Evolutionary conservation across 2,888 invertebrate genomes (phyloP).

Genomic region (Andricus quercusramuli): DNA sequence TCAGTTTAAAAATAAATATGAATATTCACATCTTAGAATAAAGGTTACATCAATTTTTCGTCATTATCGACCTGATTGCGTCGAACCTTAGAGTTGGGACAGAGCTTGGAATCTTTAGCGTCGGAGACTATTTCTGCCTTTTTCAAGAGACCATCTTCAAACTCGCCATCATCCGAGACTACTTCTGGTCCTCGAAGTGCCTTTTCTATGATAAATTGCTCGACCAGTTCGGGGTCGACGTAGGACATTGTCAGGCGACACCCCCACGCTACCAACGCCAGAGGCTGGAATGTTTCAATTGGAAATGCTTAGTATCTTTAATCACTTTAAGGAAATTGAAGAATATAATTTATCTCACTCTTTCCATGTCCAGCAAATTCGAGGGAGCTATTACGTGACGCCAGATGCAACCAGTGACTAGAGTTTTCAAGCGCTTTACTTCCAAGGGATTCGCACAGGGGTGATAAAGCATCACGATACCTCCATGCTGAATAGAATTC

Average conservation of each 20-base stretch:
- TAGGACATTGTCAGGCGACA: constrained; percentile 85
- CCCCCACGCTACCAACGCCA: constrained; percentile 89
- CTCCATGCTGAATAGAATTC: constrained; percentile 83
- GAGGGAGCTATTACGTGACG: constrained; percentile 89
- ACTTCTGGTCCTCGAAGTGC: constrained; percentile 80
- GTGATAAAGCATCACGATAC: constrained; percentile 91
- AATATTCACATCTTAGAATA: not conserved
- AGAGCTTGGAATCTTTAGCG: constrained; percentile 77
- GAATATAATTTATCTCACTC: constrained; percentile 78
- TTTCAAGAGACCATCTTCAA: constrained; percentile 77
- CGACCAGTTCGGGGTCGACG: constrained; percentile 81
- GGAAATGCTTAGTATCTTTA: not conserved
- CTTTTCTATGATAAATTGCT: constrained; percentile 83
- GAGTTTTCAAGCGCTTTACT: constrained; percentile 81
- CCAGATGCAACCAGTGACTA: constrained; percentile 85
- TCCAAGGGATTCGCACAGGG: constrained; percentile 87
- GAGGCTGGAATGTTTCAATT: constrained; percentile 80
- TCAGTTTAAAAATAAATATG: not conserved
- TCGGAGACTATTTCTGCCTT: constrained; percentile 79
- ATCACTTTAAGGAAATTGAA: not conserved
- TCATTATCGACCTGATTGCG: not conserved
- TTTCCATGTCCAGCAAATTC: constrained; percentile 80
- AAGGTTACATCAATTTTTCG: not conserved
- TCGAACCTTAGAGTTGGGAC: constrained; percentile 67
- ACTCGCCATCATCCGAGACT: constrained; percentile 79